Evolutionary conservation across 2,888 invertebrate species (phyloP), one percentile per base, ranked within the genome.

Genomic region (Plebejus anna): DNA sequence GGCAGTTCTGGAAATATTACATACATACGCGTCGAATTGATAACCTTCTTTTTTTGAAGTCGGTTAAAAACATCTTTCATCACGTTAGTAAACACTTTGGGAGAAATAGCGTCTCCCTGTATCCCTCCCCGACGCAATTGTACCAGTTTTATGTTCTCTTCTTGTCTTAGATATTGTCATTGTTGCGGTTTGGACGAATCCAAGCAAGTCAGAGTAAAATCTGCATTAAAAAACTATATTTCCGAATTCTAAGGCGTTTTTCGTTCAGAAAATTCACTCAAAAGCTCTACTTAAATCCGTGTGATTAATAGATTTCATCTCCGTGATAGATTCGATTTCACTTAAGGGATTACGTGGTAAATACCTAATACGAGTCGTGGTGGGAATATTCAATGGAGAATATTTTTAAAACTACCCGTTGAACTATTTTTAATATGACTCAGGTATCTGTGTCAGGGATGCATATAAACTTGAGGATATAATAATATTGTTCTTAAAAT

Each of bases 361-460:
- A 66, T 66, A 66, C 32, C 66, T 32, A 36, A 66, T 66, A 66
- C 13, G 13, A 66, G 0, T 32, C 32, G 66, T 13, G 66, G 66
- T 66, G 66, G 66, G 36, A 66, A 66, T 66, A 66, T 32, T 66
- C 66, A 66, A 66, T 66, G 5, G 66, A 66, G 22, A 66, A 66
- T 66, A 66, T 66, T 66, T 55, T 66, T 66, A 9, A 61, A 66
- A 66, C 32, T 32, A 66, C 32, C 4, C 32, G 0, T 32, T 66
- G 66, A 66, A 66, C 66, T 32, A 66, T 66, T 66, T 66, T 66
- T 66, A 66, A 66, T 66, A 66, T 66, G 5, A 13, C 5, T 16
- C 1, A 32, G 66, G 66, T 36, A 66, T 66, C 4, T 16, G 32
- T 16, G 66, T 66, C 66, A 66, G 5, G 66, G 66, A 66, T 16